A percentile compares a stretch with the other conserved stretches of the same genome.
Evolutionary conservation across 2,888 invertebrate species (phyloP).

Genomic region (Eristalis arbustorum): DNA sequence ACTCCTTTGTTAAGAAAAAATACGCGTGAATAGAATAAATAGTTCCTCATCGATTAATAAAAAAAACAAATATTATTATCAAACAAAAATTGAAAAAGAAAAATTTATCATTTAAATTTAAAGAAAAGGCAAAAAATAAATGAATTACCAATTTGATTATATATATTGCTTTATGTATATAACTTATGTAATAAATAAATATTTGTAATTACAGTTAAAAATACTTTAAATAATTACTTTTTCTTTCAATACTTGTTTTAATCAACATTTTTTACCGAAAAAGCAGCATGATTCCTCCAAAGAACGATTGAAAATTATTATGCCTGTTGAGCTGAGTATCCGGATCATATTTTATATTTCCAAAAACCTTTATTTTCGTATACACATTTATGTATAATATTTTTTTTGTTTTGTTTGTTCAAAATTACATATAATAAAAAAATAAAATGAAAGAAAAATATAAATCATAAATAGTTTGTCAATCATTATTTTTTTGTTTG

Average conservation of each 20-base stretch:
- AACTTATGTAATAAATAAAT: constrained; percentile 55
- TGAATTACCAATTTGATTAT: constrained; percentile 8
- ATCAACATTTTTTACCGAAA: constrained; percentile 88
- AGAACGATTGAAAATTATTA: constrained; percentile 97
- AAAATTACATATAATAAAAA: constrained; percentile 71
- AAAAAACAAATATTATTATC: neutral
- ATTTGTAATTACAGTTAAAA: constrained; percentile 68
- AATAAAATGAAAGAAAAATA: constrained; percentile 69
- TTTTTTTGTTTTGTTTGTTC: constrained; percentile 69
- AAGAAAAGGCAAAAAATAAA: constrained; percentile 33
- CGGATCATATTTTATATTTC: constrained; percentile 93
- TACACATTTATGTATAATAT: constrained; percentile 71
- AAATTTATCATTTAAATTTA: constrained; percentile 8
- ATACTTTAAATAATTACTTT: constrained; percentile 75
- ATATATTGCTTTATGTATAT: constrained; percentile 31
- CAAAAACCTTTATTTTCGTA: constrained; percentile 88
- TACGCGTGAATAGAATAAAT: constrained; percentile 9
- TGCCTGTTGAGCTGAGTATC: constrained; percentile 93
- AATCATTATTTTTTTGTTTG: constrained; percentile 2
- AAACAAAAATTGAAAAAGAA: neutral
- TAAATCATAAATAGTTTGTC: constrained; percentile 54
- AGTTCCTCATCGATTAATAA: neutral
- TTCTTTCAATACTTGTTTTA: constrained; percentile 75
- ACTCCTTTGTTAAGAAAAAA: constrained; percentile 4
- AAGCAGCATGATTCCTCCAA: constrained; percentile 93